Evolutionary conservation across 2,797 vertebrate species (phyloP), one percentile per base, ranked within the genome.

Genomic region (Mus caroli): DNA sequence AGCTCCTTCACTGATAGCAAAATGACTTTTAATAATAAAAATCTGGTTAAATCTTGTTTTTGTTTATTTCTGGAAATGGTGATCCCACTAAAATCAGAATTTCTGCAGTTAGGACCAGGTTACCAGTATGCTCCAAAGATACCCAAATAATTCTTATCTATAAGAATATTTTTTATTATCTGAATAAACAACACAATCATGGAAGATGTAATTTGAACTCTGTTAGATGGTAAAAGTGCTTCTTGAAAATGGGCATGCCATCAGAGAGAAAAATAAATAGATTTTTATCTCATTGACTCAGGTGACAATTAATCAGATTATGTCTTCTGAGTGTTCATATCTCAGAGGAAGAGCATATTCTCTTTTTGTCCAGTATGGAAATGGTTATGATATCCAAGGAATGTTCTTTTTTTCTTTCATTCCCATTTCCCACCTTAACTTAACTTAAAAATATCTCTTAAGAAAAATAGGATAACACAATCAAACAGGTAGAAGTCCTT

Each of bases 21-120:
- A 92, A 85, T 22, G 52, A 24, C 4, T 37, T 85, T 93, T 71
- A 40, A 75, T 56, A 80, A 80, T 50, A 91, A 46, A 88, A 79
- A 15, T 88, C 15, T 60, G 24, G 52, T 78, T 17, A 86, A 94
- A 92, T 73, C 6, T 54, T 26, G 60, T 58, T 87, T 84, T 20
- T 69, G 13, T 15, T 79, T 69, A 58, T 89, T 89, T n/a, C 11
- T 14, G 60, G 28, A 58, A 85, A 9, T 88, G n/a, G n/a, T 84
- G 14, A 19, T 80, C 86, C n/a, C 78, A 78, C 92, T 86, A 88
- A 96, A 56, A 75, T 54, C 46, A 84, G 60, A 90, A 60, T 86
- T 37, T 80, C 37, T 76, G 56, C 37, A 86, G 9, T 11, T 11
- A 46, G 37, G 4, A 10, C 43, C 67, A 85, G 67, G 60, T 82